Conservation (phyloP, 2,888 invertebrate species). For the Odontothrips loti region DNA sequence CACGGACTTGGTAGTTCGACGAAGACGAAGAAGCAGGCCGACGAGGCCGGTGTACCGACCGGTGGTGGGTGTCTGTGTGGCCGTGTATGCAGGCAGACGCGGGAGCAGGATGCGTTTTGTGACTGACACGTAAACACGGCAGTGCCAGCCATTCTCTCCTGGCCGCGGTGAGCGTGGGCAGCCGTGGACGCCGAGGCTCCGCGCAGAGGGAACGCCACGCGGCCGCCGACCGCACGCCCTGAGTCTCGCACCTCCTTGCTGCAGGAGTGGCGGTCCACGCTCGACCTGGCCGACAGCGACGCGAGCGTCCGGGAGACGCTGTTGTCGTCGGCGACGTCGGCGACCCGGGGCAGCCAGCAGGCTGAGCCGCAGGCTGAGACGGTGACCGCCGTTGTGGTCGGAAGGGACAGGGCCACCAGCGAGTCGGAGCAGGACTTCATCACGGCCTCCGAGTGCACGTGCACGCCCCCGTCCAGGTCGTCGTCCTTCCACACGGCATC, state of each 20-base stretch:
- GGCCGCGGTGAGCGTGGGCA: neutral
- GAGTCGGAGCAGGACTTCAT: conserved; percentile 56
- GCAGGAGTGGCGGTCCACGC: conserved; percentile 31
- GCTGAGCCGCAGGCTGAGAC: conserved; percentile 32
- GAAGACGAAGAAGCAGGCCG: too few species aligned
- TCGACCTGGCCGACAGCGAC: conserved; percentile 7
- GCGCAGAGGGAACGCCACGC: too few species aligned
- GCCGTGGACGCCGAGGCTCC: neutral
- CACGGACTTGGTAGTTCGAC: too few species aligned
- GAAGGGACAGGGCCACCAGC: conserved; percentile 32
- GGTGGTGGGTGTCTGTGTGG: too few species aligned
- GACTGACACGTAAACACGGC: neutral
- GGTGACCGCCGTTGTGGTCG: neutral
- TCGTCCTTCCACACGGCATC: conserved; percentile 67
- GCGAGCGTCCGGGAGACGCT: neutral
- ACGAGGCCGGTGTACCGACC: too few species aligned
- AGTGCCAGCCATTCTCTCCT: neutral
- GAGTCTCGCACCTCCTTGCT: neutral
- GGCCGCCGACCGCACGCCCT: too few species aligned
- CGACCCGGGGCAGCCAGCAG: conserved; percentile 33
- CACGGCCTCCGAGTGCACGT: conserved; percentile 64
- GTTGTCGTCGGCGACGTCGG: neutral
- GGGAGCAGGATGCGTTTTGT: too few species aligned
- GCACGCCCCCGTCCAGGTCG: conserved; percentile 60
- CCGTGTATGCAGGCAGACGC: neutral